These are phyloP conservation scores for Chromis chromis DNA, from an alignment of 2,797 vertebrate species.

Conservation along the genomic window DNA sequence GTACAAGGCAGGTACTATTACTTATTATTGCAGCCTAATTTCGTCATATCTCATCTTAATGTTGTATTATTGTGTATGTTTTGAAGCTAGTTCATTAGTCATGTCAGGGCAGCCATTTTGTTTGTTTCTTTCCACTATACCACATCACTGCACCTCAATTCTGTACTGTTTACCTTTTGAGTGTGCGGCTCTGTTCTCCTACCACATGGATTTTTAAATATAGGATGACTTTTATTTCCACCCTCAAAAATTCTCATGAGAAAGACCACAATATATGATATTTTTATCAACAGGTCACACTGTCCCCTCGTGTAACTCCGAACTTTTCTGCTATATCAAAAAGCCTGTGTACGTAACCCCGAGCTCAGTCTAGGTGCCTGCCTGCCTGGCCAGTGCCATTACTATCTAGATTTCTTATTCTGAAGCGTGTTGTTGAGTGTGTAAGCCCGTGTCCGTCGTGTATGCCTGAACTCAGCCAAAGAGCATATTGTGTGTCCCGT, in stretches of 20 bases:
- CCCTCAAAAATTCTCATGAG: constrained; percentile 17
- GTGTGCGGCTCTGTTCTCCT: constrained; percentile 46
- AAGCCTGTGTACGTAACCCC: constrained; percentile 36
- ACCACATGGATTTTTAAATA: constrained; percentile 17
- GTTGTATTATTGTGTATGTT: constrained; percentile 80
- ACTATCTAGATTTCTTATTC: constrained; percentile 44
- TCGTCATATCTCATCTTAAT: constrained; percentile 81
- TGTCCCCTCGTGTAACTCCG: constrained; percentile 24
- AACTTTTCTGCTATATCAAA: constrained; percentile 33
- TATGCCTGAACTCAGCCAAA: constrained; percentile 77
- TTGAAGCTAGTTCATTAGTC: constrained; percentile 77
- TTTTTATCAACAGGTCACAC: constrained; percentile 32
- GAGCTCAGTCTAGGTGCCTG: constrained; percentile 66
- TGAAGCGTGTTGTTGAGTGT: constrained; percentile 44
- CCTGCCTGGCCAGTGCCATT: constrained; percentile 61
- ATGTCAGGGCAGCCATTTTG: constrained; percentile 70
- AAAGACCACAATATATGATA: constrained; percentile 50
- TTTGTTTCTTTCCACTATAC: constrained; percentile 56
- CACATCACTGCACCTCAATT: constrained; percentile 65
- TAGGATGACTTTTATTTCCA: constrained; percentile 13
- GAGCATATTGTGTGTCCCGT: constrained; percentile 63
- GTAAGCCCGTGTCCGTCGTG: constrained; percentile 43
- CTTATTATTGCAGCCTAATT: constrained; percentile 80
- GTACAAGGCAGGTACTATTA: constrained; percentile 83
- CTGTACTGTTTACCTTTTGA: constrained; percentile 51